Conservation (phyloP, 2,797 vertebrate species). For the Thaleichthys pacificus region DNA sequence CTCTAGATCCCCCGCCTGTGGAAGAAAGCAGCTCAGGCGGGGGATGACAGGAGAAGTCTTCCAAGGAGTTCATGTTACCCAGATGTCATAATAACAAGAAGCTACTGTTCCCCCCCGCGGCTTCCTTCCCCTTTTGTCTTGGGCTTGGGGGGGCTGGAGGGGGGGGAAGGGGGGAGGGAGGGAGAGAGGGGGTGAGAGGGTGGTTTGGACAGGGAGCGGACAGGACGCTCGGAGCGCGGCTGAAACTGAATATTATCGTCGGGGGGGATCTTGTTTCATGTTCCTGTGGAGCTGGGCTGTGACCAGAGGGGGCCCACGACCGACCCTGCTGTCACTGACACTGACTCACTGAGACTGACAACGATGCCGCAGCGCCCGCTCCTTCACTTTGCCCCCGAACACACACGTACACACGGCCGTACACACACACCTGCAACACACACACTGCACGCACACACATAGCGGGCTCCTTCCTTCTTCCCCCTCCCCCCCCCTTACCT, state of each 20-base stretch:
- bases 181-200: background rate
- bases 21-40: conserved; percentile 76
- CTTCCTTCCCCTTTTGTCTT: conserved; percentile 94
- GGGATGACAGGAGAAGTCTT: conserved; percentile 99
- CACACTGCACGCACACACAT: background rate
- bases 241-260: conserved; percentile 98
- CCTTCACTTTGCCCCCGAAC: background rate
- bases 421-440: background rate
- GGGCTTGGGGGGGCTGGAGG: conserved; percentile 46
- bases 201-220: conserved; percentile 82
- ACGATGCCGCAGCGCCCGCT: conserved; percentile 17
- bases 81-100: conserved; percentile 86
- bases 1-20: conserved; percentile 76
- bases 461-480: conserved; percentile 58
- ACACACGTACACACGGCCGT: conserved; percentile 1
- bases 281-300: conserved; percentile 71
- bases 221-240: conserved; percentile 86
- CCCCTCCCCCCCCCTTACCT: conserved; percentile 75
- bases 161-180: background rate
- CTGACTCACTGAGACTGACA: conserved; percentile 25
- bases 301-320: conserved; percentile 35
- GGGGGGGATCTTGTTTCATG: conserved; percentile 94
- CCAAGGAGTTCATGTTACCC: conserved; percentile 98
- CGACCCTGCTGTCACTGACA: conserved; percentile 67
- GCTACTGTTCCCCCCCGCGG: conserved; percentile 87